Percentiles rank a stretch among this genome's conserved stretches.
Conservation (phyloP, 2,888 invertebrate species). For the Chirona hameri region DNA sequence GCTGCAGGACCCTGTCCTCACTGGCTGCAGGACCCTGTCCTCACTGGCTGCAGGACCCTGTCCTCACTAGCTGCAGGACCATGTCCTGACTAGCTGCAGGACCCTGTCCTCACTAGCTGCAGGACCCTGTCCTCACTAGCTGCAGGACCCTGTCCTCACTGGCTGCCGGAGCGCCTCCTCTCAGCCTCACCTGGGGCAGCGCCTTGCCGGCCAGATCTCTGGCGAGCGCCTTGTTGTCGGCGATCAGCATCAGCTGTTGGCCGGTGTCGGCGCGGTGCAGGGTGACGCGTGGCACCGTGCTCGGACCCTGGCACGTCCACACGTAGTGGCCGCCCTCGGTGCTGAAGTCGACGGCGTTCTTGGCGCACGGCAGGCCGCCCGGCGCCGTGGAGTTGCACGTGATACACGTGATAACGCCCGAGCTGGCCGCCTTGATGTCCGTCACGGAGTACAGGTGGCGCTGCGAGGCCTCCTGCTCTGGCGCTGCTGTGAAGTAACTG, state of each 20-base stretch:
- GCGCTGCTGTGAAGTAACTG: constrained; percentile 83
- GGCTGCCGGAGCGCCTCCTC: not conserved
- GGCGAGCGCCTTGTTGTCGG: constrained; percentile 40
- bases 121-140: too few species aligned
- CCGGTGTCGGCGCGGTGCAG: constrained; percentile 38
- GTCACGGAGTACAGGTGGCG: constrained; percentile 75
- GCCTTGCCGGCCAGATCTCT: constrained; percentile 36
- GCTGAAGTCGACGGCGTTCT: constrained; percentile 66
- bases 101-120: too few species aligned
- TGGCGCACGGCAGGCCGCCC: constrained; percentile 56
- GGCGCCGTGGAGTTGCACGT: constrained; percentile 57
- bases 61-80: too few species aligned
- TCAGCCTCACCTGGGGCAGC: constrained; percentile 36
- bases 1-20: too few species aligned
- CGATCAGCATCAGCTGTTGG: constrained; percentile 37
- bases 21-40: too few species aligned
- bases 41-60: too few species aligned
- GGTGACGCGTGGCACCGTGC: constrained; percentile 39
- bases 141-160: too few species aligned
- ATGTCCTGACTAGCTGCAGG: too few species aligned
- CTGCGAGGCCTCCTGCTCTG: constrained; percentile 67
- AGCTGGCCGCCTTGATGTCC: constrained; percentile 44
- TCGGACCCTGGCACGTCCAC: constrained; percentile 76
- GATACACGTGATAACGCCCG: constrained; percentile 60
- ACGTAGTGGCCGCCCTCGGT: constrained; percentile 64